Conservation (phyloP, 2,888 invertebrate genomes). For the Melikaiella ostensackeni region DNA sequence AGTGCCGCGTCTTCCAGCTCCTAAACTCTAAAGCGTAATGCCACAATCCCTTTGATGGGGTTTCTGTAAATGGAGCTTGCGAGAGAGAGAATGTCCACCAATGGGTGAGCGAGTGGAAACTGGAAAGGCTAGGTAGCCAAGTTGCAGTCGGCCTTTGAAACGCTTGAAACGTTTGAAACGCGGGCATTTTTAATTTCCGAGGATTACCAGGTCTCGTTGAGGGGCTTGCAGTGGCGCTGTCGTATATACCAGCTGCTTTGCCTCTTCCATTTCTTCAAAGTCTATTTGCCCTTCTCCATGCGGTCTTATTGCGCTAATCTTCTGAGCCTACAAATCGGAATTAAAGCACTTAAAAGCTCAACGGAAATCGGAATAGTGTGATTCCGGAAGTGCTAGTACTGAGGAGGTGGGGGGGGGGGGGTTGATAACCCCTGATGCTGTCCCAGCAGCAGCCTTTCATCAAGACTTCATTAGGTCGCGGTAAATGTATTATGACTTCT, state of each 20-base stretch:
- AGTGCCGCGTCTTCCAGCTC: conserved; percentile 56
- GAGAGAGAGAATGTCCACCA: conserved; percentile 40
- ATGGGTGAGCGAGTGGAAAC: conserved; percentile 31
- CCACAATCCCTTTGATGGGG: conserved; percentile 76
- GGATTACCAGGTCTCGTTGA: conserved; percentile 66
- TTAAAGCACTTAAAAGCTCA: conserved; percentile 12
- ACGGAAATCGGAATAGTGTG: neutral
- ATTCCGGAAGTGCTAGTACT: neutral
- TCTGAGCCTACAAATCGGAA: conserved; percentile 16
- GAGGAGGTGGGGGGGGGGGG: conserved; percentile 7
- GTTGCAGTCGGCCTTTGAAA: conserved; percentile 59
- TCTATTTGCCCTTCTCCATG: conserved; percentile 54
- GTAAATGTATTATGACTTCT: conserved; percentile 78
- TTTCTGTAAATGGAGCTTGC: conserved; percentile 75
- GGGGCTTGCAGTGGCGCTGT: conserved; percentile 21
- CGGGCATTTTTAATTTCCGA: conserved; percentile 75
- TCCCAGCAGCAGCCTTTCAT: conserved; percentile 74
- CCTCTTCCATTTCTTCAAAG: conserved; percentile 47
- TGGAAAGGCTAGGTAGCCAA: conserved; percentile 50
- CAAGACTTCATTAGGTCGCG: conserved; percentile 76
- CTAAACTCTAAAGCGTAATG: conserved; percentile 71
- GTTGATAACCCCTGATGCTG: conserved; percentile 57
- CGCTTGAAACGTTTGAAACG: conserved; percentile 60
- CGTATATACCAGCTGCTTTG: conserved; percentile 30
- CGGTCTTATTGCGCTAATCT: conserved; percentile 44